A percentile compares a stretch with the other conserved stretches of the same genome.
phyloP scores from a whole-genome alignment of 2,888 invertebrate species.

The Erpobdella octoculata region DNA sequence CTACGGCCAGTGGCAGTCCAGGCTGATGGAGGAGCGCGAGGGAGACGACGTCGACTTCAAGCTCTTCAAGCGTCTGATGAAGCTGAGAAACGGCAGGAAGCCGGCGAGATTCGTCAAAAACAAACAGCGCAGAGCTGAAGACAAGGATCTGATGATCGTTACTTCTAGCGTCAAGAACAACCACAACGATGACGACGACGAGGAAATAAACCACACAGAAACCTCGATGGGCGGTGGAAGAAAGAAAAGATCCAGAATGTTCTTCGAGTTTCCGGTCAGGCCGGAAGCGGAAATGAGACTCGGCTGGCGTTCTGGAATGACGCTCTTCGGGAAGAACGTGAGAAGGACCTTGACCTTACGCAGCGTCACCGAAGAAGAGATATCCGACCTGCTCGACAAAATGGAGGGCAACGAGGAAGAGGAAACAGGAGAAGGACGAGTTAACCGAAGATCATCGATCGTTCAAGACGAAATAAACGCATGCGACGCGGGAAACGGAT shows the following conservation, averaged over 20 bases:
- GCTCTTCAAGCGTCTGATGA: slow-evolving; percentile 8
- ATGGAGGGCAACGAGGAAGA: background rate
- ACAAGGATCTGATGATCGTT: background rate
- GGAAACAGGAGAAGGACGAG: too few species aligned
- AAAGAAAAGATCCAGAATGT: too few species aligned
- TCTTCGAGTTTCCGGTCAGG: too few species aligned
- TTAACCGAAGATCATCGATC: too few species aligned
- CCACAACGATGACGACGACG: background rate
- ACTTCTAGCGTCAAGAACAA: background rate
- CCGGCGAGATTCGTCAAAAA: too few species aligned
- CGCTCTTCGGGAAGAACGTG: background rate
- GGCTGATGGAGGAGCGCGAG: slow-evolving; percentile 8
- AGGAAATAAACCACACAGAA: background rate
- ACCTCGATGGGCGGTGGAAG: too few species aligned
- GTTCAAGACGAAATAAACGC: too few species aligned
- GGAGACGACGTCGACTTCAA: slow-evolving; percentile 16
- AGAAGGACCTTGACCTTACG: background rate
- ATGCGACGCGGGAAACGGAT: too few species aligned
- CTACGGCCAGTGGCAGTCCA: slow-evolving; percentile 19
- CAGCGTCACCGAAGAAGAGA: background rate
- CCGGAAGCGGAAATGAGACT: background rate
- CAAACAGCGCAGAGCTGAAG: background rate
- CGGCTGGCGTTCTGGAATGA: background rate
- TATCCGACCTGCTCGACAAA: background rate
- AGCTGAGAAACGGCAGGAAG: background rate